Base-by-base conservation (phyloP, 2,888 invertebrate genomes). In the Hirtodrosophila alboralis region DNA sequence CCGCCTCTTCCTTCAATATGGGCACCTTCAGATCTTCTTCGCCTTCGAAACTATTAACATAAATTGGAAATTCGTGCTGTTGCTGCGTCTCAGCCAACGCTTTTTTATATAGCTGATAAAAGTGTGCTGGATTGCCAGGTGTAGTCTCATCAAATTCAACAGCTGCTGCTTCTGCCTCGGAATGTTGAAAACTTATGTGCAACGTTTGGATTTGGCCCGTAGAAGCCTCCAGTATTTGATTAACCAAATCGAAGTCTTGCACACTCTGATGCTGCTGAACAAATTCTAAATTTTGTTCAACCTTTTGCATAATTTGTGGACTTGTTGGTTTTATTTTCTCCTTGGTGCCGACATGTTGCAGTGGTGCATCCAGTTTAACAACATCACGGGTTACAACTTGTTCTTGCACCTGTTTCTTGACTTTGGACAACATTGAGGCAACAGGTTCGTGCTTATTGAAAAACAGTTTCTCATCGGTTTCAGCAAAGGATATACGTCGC, bases 401-500 rank as follows among this genome's bases (percentile, higher is more conserved):
- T 8, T 23, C 6, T 9, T 61, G 6, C 12, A 56, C 45, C 23
- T 14, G 28, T 0, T 48, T 47, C 28, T 66, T 51, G 3, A 23
- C 58, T 34, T 75, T 77, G 3, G 78, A 66, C 26, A 90, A 23
- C 90, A 90, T 88, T 69, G 87, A 69, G 1, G 81, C 83, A n/a
- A 90, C 89, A 0, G 87, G 52, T 56, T 89, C 87, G 27, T 88
- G 68, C 40, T 84, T 71, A 3, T 85, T 70, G 53, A 90, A 90
- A 8, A 87, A 71, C 6, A 90, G 18, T 10, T 86, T 69, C 26
- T 90, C 69, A 48, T 90, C 81, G 34, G 78, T 64, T 4, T 53
- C 14, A 0, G 90, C 88, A 71, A 90, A 90, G 0, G 88, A 88
- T 26, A 90, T 89, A 21, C 85, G 75, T 0, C 84, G 84, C 59